A percentile compares a stretch with the other conserved stretches of the same genome.
These are phyloP conservation scores for Bombus consobrinus DNA, from an alignment of 1,140 invertebrate genomes.

Conservation along the genomic window DNA sequence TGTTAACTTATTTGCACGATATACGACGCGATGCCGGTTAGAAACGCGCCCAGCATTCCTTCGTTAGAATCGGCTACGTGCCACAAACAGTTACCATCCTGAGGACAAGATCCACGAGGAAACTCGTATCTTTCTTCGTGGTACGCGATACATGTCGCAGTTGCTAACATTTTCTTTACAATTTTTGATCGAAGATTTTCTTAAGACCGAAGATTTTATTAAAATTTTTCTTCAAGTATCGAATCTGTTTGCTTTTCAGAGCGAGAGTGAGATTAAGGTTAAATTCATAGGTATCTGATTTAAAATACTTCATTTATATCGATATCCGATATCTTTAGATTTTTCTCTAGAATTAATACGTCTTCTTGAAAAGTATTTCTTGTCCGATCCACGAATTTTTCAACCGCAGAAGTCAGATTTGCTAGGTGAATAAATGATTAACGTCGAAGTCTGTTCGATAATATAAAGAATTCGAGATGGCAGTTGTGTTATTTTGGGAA, in stretches of 20 bases:
- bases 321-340: no score
- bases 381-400: neutral
- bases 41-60: slow-evolving; percentile 1
- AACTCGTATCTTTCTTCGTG: neutral
- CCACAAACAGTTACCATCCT: neutral
- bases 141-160: no score
- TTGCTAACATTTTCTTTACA: neutral
- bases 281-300: no score
- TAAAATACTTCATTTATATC: no score
- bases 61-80: slow-evolving; percentile 5
- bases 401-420: neutral
- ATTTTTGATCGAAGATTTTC: no score
- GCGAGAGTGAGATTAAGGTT: no score
- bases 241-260: no score
- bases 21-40: slow-evolving; percentile 22
- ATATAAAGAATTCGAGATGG: neutral
- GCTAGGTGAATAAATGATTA: neutral
- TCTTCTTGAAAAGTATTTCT: neutral
- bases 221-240: no score
- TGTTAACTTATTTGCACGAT: slow-evolving; percentile 66
- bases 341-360: no score
- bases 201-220: no score
- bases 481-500: neutral
- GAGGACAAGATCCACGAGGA: neutral
- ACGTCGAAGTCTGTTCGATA: neutral